phyloP scores from a whole-genome alignment of 2,113 vertebrate species.

The Alligator mississippiensis region DNA sequence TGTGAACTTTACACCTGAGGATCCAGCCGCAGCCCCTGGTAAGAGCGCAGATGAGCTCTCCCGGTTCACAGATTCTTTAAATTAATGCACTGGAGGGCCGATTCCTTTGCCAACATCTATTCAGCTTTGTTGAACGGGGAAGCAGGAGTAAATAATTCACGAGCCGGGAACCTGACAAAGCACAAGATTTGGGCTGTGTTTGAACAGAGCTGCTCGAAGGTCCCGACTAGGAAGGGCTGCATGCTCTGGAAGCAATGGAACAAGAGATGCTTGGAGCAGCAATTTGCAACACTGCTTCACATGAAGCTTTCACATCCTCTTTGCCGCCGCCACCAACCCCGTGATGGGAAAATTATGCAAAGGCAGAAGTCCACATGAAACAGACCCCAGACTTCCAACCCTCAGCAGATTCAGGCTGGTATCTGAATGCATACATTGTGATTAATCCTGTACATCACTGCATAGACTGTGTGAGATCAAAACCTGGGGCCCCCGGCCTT shows the following conservation, averaged over 20 bases:
- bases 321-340: neutral
- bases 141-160: neutral
- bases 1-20: neutral
- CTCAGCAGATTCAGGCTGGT: slow-evolving; percentile 16
- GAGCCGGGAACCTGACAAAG: neutral
- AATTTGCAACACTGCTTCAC: neutral
- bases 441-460: neutral
- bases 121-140: slow-evolving; percentile 7
- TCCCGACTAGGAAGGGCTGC: neutral
- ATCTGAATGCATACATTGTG: neutral
- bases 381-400: neutral
- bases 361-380: neutral
- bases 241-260: neutral
- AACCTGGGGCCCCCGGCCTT: too few relatives aligned
- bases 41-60: neutral
- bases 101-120: neutral
- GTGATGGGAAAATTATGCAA: neutral
- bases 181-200: neutral
- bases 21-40: neutral
- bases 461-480: too few relatives aligned
- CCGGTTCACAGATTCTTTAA: accelerated
- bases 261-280: neutral
- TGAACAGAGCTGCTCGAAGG: neutral
- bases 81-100: neutral
- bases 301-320: slow-evolving; percentile 17